Conservation (phyloP, 1,140 invertebrate species). For the Papilio polytes region DNA sequence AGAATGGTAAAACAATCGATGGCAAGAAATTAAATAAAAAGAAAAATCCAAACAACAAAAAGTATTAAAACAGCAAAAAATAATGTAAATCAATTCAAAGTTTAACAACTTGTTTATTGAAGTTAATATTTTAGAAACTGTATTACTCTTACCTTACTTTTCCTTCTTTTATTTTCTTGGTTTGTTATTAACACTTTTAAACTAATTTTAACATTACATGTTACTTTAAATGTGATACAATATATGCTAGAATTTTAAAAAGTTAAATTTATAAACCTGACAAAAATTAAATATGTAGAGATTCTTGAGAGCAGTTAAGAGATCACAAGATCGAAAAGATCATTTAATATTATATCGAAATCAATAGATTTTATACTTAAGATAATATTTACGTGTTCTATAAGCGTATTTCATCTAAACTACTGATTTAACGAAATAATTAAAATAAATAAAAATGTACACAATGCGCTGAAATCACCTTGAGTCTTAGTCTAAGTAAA, state of each 20-base stretch:
- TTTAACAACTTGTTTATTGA: background rate
- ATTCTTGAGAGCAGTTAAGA: slow-evolving; percentile 60
- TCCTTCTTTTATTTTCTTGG: background rate
- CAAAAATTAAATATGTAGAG: background rate
- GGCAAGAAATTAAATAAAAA: slow-evolving; percentile 31
- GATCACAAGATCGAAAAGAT: slow-evolving; percentile 49
- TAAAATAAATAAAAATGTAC: slow-evolving; percentile 34
- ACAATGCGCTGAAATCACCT: slow-evolving; percentile 30
- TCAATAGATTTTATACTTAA: slow-evolving; percentile 1
- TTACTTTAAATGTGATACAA: background rate
- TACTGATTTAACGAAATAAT: background rate
- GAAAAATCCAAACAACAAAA: background rate
- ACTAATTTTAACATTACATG: background rate
- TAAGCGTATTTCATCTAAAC: slow-evolving; percentile 36
- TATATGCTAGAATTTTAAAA: background rate
- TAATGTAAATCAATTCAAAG: background rate
- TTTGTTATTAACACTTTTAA: background rate
- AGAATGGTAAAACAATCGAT: slow-evolving; percentile 17
- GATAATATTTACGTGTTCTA: slow-evolving; percentile 1
- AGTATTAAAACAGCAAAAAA: background rate
- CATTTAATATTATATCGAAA: background rate
- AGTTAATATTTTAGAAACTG: background rate
- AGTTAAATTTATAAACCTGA: background rate
- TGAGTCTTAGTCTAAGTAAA: slow-evolving; percentile 16
- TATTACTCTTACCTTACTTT: background rate